Conservation (phyloP, 2,888 invertebrate genomes). For the Tholera decimalis region DNA sequence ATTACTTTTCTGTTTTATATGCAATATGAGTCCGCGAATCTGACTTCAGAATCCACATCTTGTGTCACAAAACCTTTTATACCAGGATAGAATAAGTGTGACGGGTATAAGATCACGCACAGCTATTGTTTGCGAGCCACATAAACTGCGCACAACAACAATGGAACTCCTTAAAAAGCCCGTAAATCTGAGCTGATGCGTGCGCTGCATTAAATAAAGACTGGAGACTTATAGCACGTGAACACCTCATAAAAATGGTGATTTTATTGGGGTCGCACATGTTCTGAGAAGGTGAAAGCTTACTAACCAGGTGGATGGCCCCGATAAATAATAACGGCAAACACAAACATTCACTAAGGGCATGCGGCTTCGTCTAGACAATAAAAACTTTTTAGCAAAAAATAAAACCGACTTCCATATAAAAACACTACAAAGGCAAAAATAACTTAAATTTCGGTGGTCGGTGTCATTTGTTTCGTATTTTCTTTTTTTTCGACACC, state of each 20-base stretch:
- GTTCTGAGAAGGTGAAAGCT: slow-evolving; percentile 63
- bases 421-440: no score
- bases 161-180: slow-evolving; percentile 67
- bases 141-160: slow-evolving; percentile 65
- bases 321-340: slow-evolving; percentile 31
- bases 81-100: slow-evolving; percentile 52
- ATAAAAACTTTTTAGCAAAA: no score
- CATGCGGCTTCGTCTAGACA: background rate
- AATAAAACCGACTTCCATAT: no score
- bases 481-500: no score
- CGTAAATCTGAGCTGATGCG: slow-evolving; percentile 75
- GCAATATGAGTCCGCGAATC: slow-evolving; percentile 17
- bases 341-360: slow-evolving; percentile 14
- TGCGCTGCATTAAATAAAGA: slow-evolving; percentile 75
- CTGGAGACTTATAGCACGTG: slow-evolving; percentile 75
- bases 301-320: slow-evolving; percentile 47
- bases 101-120: slow-evolving; percentile 60
- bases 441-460: no score
- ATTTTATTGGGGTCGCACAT: slow-evolving; percentile 78
- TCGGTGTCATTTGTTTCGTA: no score
- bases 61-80: slow-evolving; percentile 36
- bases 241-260: slow-evolving; percentile 81
- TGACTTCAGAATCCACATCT: slow-evolving; percentile 18
- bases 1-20: slow-evolving; percentile 15
- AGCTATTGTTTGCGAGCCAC: slow-evolving; percentile 60